These are phyloP conservation scores for Phataginus tricuspis DNA, from an alignment of 2,797 vertebrate species.

Conservation along the genomic window DNA sequence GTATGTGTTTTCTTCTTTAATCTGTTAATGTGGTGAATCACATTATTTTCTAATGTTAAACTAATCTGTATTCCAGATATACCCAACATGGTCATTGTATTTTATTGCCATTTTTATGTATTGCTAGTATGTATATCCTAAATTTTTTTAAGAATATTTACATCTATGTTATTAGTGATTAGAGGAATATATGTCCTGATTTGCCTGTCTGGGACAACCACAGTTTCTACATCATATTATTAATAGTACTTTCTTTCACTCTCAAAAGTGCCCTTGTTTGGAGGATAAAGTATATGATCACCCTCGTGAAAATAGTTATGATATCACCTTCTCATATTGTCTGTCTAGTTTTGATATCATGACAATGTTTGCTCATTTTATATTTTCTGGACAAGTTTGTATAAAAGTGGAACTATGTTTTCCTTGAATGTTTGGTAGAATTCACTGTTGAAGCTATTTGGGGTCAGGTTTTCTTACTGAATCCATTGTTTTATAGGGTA, in stretches of 20 bases:
- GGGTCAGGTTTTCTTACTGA: neutral
- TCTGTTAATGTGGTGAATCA: neutral
- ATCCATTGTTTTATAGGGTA: slow-evolving; percentile 33
- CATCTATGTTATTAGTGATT: neutral
- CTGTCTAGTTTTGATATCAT: neutral
- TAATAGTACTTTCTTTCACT: neutral
- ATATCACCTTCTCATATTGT: neutral
- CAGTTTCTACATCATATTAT: neutral
- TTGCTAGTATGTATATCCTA: neutral
- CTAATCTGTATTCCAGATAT: neutral
- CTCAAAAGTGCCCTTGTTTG: neutral
- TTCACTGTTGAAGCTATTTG: neutral
- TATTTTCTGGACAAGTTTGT: neutral
- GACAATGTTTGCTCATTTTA: neutral
- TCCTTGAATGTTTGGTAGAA: neutral
- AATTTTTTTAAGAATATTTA: neutral
- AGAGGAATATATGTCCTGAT: neutral
- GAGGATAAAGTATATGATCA: neutral
- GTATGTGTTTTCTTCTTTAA: neutral
- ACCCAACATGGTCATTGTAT: neutral
- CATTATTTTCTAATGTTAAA: neutral
- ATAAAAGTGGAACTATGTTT: neutral
- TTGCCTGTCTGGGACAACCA: neutral
- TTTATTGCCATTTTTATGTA: neutral
- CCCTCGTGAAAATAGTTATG: neutral